These are phyloP conservation scores for Anagrus nilaparvatae DNA, from an alignment of 1,140 invertebrate species.

Conservation along the genomic window DNA sequence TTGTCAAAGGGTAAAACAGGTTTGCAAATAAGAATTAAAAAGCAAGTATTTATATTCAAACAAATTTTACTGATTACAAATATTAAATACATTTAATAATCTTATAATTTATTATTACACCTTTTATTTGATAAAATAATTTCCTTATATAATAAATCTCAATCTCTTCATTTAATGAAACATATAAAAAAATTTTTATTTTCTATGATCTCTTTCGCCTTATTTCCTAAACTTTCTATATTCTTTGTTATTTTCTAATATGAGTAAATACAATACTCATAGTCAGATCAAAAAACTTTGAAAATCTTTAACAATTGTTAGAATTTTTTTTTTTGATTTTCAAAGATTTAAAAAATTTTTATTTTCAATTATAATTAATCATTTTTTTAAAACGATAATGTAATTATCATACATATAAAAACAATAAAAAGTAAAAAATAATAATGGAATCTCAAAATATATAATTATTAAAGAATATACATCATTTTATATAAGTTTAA, in stretches of 20 bases:
- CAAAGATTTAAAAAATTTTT: too few relatives aligned
- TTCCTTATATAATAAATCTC: slow-evolving; percentile 17
- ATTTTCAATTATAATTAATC: too few relatives aligned
- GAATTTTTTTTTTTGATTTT: slow-evolving; percentile 8
- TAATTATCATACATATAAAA: too few relatives aligned
- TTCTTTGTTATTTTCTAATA: slow-evolving; percentile 7
- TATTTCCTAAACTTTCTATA: too few relatives aligned
- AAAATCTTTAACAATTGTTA: slow-evolving; percentile 12
- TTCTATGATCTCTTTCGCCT: slow-evolving; percentile 14
- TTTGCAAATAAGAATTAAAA: too few relatives aligned
- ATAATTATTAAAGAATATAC: slow-evolving; percentile 15
- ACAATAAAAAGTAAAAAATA: too few relatives aligned
- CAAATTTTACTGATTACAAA: slow-evolving; percentile 14
- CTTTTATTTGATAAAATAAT: slow-evolving; percentile 18
- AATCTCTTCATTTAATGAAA: slow-evolving; percentile 14
- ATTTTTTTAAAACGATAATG: too few relatives aligned
- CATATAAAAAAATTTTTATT: slow-evolving; percentile 14
- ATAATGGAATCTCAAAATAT: too few relatives aligned
- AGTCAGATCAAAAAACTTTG: slow-evolving; percentile 14
- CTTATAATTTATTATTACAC: slow-evolving; percentile 15
- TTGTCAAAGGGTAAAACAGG: too few relatives aligned
- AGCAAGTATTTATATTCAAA: too few relatives aligned
- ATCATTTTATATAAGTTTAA: slow-evolving; percentile 10
- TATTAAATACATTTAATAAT: slow-evolving; percentile 14
- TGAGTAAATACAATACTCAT: slow-evolving; percentile 15